These are phyloP conservation scores for Dipodomys merriami DNA, from an alignment of 2,113 vertebrate species.

Conservation along the genomic window DNA sequence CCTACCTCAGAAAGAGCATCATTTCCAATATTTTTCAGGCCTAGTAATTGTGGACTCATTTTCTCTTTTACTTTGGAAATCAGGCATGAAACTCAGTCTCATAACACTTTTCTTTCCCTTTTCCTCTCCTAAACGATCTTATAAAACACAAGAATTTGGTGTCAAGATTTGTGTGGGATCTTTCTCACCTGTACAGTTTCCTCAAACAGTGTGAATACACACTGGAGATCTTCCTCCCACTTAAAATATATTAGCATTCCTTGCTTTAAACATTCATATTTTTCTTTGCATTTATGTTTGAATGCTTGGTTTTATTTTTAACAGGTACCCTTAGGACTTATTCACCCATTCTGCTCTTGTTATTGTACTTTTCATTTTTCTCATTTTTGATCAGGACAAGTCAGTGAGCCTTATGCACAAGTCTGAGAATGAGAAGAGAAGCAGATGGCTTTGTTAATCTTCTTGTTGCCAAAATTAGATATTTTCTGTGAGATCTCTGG, in stretches of 20 bases:
- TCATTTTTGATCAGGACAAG: neutral
- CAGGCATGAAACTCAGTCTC: neutral
- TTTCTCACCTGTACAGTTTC: neutral
- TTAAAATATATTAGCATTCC: neutral
- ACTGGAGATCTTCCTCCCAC: neutral
- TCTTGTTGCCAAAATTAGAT: neutral
- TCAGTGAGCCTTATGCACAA: neutral
- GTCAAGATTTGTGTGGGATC: neutral
- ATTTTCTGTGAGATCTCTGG: neutral
- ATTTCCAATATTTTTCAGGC: conserved; percentile 26
- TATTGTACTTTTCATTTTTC: neutral
- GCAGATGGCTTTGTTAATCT: neutral
- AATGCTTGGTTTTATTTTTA: neutral
- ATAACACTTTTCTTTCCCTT: neutral
- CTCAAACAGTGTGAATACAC: neutral
- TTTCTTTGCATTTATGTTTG: neutral
- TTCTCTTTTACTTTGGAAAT: conserved; percentile 28
- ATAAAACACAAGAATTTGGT: neutral
- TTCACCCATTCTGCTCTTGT: neutral
- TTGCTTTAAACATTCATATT: neutral
- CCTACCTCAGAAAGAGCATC: conserved; percentile 21
- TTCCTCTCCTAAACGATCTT: neutral
- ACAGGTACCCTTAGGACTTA: neutral
- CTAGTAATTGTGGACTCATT: neutral
- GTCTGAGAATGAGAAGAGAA: neutral